Evolutionary conservation across 2,113 vertebrate genomes (phyloP).

Genomic region (Uropsilus gracilis): DNA sequence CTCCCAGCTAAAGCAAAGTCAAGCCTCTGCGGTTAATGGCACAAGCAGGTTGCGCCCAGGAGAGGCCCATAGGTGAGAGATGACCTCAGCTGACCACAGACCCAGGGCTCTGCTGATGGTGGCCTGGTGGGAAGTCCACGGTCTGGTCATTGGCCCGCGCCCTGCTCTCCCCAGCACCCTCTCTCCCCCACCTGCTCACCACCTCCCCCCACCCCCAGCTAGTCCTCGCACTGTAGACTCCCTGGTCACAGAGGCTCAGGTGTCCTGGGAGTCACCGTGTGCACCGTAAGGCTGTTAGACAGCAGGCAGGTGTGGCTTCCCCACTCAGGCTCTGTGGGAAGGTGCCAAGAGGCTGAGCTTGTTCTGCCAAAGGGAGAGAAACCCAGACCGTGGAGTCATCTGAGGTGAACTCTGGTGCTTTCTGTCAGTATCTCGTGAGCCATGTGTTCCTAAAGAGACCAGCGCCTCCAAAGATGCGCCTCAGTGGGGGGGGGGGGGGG

Average conservation of each 20-base stretch:
- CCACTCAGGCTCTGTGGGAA: neutral
- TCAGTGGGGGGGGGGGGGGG: accelerated
- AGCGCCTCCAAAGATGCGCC: neutral
- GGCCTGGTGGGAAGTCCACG: accelerated
- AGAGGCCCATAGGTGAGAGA: neutral
- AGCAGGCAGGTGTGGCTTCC: neutral
- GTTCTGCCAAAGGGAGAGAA: neutral
- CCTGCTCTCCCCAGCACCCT: neutral
- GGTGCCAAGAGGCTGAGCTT: neutral
- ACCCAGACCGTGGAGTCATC: neutral
- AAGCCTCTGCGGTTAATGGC: accelerated
- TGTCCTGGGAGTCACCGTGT: neutral
- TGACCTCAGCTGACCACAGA: accelerated
- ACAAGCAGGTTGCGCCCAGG: neutral
- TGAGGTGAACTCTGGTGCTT: neutral
- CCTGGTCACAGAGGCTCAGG: neutral
- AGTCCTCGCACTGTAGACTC: neutral
- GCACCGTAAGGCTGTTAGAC: neutral
- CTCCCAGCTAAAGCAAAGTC: neutral
- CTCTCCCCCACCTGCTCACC: neutral
- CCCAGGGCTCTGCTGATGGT: neutral
- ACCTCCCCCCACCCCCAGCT: too few relatives aligned
- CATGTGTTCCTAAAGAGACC: accelerated
- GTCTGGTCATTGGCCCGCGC: neutral
- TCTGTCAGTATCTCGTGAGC: neutral